Percentiles rank a stretch among this genome's conserved stretches.
phyloP scores from a whole-genome alignment of 2,113 vertebrate species.

The Microtus richardsoni region DNA sequence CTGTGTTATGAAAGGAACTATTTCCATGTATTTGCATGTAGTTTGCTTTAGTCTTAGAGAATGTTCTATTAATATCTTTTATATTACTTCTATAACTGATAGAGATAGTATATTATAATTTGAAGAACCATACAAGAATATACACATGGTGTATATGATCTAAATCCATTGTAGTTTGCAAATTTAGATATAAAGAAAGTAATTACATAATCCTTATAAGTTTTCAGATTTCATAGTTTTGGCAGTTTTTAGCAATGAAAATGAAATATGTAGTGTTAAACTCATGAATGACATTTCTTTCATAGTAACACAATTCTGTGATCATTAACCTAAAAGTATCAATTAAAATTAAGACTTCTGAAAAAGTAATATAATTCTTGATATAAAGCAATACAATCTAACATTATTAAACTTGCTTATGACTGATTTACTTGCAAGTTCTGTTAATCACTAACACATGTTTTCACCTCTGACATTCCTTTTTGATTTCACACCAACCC shows the following conservation, averaged over 20 bases:
- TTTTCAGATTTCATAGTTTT: constrained; percentile 35
- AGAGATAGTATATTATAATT: constrained; percentile 9
- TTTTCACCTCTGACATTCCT: background rate
- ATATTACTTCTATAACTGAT: constrained; percentile 39
- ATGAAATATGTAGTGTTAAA: background rate
- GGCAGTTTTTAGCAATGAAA: background rate
- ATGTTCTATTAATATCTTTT: constrained; percentile 35
- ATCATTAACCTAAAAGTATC: background rate
- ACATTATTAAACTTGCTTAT: background rate
- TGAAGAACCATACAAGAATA: constrained; percentile 23
- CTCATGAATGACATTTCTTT: background rate
- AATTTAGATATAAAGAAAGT: background rate
- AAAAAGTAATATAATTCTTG: background rate
- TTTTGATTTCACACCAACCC: background rate
- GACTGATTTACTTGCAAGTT: background rate
- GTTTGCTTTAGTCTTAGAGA: constrained; percentile 43
- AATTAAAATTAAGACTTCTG: constrained; percentile 8
- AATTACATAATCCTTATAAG: constrained; percentile 21
- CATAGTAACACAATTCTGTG: constrained; percentile 3
- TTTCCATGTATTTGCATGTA: constrained; percentile 71
- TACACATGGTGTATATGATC: constrained; percentile 1
- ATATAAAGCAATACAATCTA: background rate
- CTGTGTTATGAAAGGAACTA: constrained; percentile 51
- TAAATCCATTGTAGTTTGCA: background rate
- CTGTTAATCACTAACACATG: background rate